phyloP scores from a whole-genome alignment of 2,888 invertebrate genomes.

The Pecten maximus region DNA sequence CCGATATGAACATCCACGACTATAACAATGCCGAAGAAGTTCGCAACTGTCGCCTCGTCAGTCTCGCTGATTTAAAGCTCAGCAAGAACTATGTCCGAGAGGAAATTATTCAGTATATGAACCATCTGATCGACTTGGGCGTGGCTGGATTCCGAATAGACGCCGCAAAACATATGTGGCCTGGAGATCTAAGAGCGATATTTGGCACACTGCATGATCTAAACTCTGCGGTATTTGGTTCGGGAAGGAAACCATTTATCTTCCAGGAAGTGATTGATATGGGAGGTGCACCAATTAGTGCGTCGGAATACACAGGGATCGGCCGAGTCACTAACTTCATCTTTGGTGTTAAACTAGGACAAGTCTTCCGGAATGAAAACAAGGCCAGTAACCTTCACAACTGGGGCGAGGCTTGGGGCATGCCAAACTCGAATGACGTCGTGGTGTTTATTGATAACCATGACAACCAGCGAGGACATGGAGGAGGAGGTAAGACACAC shows the following conservation, averaged over 20 bases:
- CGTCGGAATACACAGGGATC: constrained; percentile 72
- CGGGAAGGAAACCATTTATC: constrained; percentile 71
- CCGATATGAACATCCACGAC: constrained; percentile 74
- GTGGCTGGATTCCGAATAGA: constrained; percentile 82
- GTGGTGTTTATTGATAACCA: constrained; percentile 95
- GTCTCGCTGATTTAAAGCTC: constrained; percentile 91
- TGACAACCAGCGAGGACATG: constrained; percentile 92
- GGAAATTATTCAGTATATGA: constrained; percentile 71
- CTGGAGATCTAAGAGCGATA: constrained; percentile 71
- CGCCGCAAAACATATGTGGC: constrained; percentile 81
- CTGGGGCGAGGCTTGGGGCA: constrained; percentile 74
- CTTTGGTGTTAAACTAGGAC: constrained; percentile 82
- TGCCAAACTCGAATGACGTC: constrained; percentile 82
- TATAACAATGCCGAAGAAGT: constrained; percentile 71
- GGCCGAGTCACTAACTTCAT: constrained; percentile 91
- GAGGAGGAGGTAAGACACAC: constrained; percentile 83
- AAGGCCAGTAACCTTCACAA: constrained; percentile 69
- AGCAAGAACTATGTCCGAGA: constrained; percentile 81
- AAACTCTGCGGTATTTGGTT: constrained; percentile 66
- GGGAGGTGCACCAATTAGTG: constrained; percentile 75
- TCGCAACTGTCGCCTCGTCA: constrained; percentile 88
- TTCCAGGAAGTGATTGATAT: constrained; percentile 78
- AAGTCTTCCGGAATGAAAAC: constrained; percentile 63
- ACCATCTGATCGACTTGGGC: constrained; percentile 83
- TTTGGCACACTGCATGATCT: constrained; percentile 69